phyloP scores from a whole-genome alignment of 2,888 invertebrate genomes.

The Andrena flavipes region DNA sequence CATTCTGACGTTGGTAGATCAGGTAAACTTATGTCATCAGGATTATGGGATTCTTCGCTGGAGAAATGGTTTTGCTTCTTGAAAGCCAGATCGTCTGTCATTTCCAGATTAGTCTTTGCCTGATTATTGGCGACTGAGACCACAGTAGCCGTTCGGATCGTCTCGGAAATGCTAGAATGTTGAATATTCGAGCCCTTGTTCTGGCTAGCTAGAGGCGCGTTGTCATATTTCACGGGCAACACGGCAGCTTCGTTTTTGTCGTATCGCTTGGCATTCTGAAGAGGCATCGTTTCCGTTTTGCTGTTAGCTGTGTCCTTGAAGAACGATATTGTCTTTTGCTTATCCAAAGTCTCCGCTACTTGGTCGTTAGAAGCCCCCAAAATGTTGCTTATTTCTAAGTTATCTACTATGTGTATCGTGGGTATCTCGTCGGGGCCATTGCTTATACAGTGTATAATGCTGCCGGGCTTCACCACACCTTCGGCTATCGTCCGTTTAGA shows the following conservation, averaged over 20 bases:
- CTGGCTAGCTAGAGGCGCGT: conserved; percentile 18
- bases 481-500: conserved; percentile 41
- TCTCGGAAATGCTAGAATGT: conserved; percentile 15
- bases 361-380: conserved; percentile 57
- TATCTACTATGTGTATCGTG: conserved; percentile 82
- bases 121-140: conserved; percentile 23
- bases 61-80: conserved; percentile 77
- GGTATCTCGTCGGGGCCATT: conserved; percentile 78
- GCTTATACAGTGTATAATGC: conserved; percentile 79
- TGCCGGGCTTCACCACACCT: conserved; percentile 71
- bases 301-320: conserved; percentile 38
- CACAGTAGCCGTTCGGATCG: background rate
- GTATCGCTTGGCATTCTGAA: conserved; percentile 30
- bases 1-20: conserved; percentile 82
- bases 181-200: conserved; percentile 27
- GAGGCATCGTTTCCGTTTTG: conserved; percentile 27
- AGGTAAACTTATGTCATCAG: conserved; percentile 82
- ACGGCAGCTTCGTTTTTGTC: conserved; percentile 17
- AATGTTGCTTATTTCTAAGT: conserved; percentile 75
- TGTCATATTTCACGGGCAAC: conserved; percentile 15
- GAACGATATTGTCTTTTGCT: conserved; percentile 57
- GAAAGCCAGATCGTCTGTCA: conserved; percentile 56
- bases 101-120: conserved; percentile 38
- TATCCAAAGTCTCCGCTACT: conserved; percentile 54
- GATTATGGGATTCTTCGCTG: conserved; percentile 80